These are phyloP conservation scores for Chaetogeoica ovagalla DNA, from an alignment of 2,888 invertebrate species.

Conservation along the genomic window DNA sequence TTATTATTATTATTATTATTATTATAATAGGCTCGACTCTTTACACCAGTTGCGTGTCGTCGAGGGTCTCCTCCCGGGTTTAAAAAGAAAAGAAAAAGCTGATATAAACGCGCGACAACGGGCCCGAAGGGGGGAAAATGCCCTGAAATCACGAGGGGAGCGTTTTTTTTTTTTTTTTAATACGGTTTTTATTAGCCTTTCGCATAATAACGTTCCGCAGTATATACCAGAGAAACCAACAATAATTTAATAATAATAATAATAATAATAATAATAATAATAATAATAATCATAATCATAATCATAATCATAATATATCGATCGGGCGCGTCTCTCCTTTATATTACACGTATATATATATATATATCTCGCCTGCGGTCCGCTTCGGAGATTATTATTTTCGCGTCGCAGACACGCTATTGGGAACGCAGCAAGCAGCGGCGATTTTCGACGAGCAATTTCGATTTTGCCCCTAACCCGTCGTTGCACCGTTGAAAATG, in stretches of 20 bases:
- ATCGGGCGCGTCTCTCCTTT: not conserved
- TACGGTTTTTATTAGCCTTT: slow-evolving; percentile 42
- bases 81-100: not conserved
- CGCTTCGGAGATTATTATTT: no score
- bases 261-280: no score
- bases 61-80: slow-evolving; percentile 1
- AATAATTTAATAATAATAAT: no score
- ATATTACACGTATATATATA: no score
- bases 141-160: not conserved
- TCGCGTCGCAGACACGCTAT: no score
- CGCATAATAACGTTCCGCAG: slow-evolving; percentile 22
- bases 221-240: slow-evolving; percentile 4
- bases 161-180: slow-evolving; percentile 40
- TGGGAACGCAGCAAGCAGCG: no score
- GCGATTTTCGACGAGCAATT: no score
- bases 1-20: no score
- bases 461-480: no score
- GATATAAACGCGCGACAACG: not conserved
- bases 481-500: no score
- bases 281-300: no score
- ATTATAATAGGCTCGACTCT: slow-evolving; percentile 11
- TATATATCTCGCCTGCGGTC: not conserved
- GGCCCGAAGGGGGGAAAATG: not conserved
- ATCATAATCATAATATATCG: no score
- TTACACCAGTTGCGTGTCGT: slow-evolving; percentile 41